A percentile compares a stretch with the other conserved stretches of the same genome.
Evolutionary conservation across 2,797 vertebrate genomes (phyloP).

Genomic region (Darevskia mixta): DNA sequence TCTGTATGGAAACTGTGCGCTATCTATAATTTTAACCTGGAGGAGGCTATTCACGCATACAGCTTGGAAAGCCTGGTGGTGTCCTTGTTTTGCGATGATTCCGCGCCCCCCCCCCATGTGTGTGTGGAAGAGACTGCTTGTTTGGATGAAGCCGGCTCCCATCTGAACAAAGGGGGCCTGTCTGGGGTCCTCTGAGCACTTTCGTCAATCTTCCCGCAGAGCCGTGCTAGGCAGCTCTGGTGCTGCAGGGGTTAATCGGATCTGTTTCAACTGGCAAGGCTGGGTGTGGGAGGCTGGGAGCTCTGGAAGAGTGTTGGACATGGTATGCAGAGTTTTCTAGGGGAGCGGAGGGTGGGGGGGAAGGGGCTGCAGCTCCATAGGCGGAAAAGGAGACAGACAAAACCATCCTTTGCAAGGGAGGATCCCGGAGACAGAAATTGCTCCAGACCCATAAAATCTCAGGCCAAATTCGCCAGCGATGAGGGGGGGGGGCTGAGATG

Average conservation of each 20-base stretch:
- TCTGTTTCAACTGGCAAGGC: conserved; percentile 43
- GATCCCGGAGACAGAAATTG: neutral
- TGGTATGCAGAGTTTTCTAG: conserved; percentile 43
- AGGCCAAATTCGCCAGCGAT: neutral
- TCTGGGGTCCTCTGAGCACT: conserved; percentile 12
- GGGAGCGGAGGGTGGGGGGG: neutral
- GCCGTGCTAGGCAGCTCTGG: conserved; percentile 1
- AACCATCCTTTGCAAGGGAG: conserved; percentile 27
- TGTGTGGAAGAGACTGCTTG: conserved; percentile 16
- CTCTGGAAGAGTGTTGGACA: conserved; percentile 27
- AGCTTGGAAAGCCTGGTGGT: neutral
- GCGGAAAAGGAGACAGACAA: neutral
- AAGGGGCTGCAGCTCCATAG: neutral
- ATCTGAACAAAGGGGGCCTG: conserved; percentile 34
- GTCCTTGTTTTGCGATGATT: conserved; percentile 11
- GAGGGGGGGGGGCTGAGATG: neutral
- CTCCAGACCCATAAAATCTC: neutral
- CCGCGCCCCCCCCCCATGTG: too few relatives aligned
- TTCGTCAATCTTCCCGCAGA: neutral
- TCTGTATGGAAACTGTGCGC: neutral
- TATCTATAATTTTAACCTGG: neutral
- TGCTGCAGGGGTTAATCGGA: conserved; percentile 30
- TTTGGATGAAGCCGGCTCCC: conserved; percentile 21
- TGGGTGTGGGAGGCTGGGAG: conserved; percentile 39
- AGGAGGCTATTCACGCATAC: neutral